Conservation (phyloP, 2,888 invertebrate genomes). For the Diloba caeruleocephala region DNA sequence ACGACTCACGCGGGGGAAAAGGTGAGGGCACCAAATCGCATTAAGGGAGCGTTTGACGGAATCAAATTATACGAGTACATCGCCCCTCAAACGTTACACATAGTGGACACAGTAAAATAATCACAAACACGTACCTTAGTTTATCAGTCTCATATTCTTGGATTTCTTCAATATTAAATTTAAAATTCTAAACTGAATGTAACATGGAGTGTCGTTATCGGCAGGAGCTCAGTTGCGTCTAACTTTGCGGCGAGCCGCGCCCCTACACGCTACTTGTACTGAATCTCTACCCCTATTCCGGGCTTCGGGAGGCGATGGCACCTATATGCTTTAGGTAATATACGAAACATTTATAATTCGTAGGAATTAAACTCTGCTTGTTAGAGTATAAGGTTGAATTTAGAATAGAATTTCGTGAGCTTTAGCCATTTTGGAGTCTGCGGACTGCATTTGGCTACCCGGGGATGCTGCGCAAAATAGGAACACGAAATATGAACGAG, state of each 20-base stretch:
- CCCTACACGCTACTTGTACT: conserved; percentile 88
- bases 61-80: conserved; percentile 75
- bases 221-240: conserved; percentile 87
- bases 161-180: conserved; percentile 58
- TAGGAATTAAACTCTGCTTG: conserved; percentile 52
- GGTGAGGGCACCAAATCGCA: conserved; percentile 74
- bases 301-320: conserved; percentile 79
- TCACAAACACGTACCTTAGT: conserved; percentile 70
- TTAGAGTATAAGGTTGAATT: conserved; percentile 52
- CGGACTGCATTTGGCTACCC: conserved; percentile 85
- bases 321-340: conserved; percentile 62
- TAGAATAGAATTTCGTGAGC: conserved; percentile 35
- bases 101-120: conserved; percentile 30
- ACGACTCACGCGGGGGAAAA: conserved; percentile 60
- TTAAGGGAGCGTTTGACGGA: conserved; percentile 74
- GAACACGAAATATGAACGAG: conserved; percentile 89
- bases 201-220: conserved; percentile 80
- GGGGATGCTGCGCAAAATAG: conserved; percentile 90
- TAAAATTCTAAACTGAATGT: conserved; percentile 66
- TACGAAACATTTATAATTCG: conserved; percentile 20
- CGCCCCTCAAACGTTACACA: conserved; percentile 35
- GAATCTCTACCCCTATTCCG: conserved; percentile 89
- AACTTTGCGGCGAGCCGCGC: conserved; percentile 89
- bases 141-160: conserved; percentile 23
- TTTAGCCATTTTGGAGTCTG: conserved; percentile 82